Percentiles rank a stretch among this genome's conserved stretches.
phyloP scores from a whole-genome alignment of 1,140 invertebrate species.

The Spodoptera litura region DNA sequence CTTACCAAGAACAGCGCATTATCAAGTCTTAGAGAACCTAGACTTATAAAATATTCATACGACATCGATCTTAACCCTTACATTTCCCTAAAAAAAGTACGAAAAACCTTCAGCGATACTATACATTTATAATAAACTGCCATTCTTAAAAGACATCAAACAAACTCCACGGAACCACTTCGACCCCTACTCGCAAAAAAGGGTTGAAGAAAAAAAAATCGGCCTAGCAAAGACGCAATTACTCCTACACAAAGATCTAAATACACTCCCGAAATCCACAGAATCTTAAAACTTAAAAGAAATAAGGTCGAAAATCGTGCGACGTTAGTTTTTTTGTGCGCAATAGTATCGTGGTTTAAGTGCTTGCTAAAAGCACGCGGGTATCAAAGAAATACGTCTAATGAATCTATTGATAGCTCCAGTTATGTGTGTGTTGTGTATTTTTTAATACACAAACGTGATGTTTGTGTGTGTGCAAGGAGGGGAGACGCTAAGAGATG shows the following conservation, averaged over 20 bases:
- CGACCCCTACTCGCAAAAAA: constrained; percentile 67
- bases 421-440: constrained; percentile 75
- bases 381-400: constrained; percentile 84
- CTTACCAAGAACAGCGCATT: no score
- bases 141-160: constrained; percentile 46
- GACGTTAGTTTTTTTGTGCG: constrained; percentile 42
- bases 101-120: constrained; percentile 24
- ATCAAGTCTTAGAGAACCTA: no score
- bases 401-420: constrained; percentile 83
- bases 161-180: constrained; percentile 73
- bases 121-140: constrained; percentile 45
- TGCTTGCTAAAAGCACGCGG: constrained; percentile 77
- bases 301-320: constrained; percentile 61
- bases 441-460: constrained; percentile 73
- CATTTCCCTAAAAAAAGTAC: not conserved
- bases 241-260: constrained; percentile 67
- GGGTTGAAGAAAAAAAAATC: constrained; percentile 76
- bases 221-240: constrained; percentile 81
- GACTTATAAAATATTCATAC: not conserved
- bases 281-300: not conserved
- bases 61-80: not conserved
- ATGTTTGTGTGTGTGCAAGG: constrained; percentile 75
- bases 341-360: constrained; percentile 58
- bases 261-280: constrained; percentile 23
- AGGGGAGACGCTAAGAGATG: constrained; percentile 82